A percentile compares a stretch with the other conserved stretches of the same genome.
Conservation (phyloP, 2,113 vertebrate species). For the Tyrannus savana region DNA sequence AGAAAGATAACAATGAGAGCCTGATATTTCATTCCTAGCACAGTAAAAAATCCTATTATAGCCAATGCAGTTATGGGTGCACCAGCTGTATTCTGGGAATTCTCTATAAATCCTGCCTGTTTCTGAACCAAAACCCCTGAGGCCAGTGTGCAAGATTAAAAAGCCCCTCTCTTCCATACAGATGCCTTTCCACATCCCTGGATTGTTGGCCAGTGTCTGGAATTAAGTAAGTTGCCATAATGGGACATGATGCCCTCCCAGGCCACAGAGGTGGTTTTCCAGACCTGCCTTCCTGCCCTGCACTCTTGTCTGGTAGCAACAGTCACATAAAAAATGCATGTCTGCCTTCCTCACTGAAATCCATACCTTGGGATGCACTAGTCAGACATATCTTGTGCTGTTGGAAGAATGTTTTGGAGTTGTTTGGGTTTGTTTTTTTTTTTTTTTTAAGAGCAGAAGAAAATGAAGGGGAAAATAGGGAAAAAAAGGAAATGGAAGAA, state of each 20-base stretch:
- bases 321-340: neutral
- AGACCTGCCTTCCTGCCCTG: neutral
- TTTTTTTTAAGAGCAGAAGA: neutral
- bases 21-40: slow-evolving; percentile 52
- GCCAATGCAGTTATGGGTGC: slow-evolving; percentile 33
- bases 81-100: slow-evolving; percentile 33
- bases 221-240: neutral
- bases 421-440: neutral
- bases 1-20: slow-evolving; percentile 50
- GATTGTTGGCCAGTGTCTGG: neutral
- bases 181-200: neutral
- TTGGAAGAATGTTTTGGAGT: neutral
- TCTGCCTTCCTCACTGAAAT: neutral
- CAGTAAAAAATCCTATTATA: slow-evolving; percentile 66
- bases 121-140: neutral
- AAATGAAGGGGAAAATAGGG: neutral
- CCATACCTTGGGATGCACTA: neutral
- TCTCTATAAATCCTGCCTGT: slow-evolving; percentile 34
- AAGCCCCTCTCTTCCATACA: neutral
- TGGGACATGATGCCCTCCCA: neutral
- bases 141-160: slow-evolving; percentile 17
- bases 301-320: neutral
- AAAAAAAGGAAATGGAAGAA: neutral
- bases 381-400: neutral
- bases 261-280: neutral